Percentiles rank a stretch among this genome's conserved stretches.
phyloP scores from a whole-genome alignment of 1,140 invertebrate species.

The Trichogramma pretiosum region DNA sequence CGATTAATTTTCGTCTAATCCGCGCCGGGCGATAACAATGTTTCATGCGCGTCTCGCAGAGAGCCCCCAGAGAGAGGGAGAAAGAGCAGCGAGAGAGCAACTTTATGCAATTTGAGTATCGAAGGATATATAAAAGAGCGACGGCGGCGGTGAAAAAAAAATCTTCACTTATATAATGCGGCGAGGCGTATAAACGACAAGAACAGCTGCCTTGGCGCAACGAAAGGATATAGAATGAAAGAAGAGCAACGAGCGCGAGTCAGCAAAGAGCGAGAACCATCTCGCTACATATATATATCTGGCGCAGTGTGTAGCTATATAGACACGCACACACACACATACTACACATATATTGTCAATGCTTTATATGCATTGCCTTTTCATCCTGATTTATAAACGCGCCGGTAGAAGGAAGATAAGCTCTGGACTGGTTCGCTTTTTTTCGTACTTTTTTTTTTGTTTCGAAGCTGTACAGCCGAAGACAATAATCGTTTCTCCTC shows the following conservation, averaged over 20 bases:
- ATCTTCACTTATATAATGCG: background rate
- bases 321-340: no score
- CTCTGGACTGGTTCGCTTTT: background rate
- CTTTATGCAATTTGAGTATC: no score
- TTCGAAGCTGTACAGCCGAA: no score
- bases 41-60: background rate
- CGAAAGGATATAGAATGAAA: no score
- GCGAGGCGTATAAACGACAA: background rate
- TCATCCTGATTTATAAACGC: slow-evolving; percentile 2
- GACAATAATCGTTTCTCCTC: slow-evolving; percentile 2
- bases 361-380: background rate
- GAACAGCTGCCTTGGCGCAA: no score
- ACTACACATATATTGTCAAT: slow-evolving; percentile 1
- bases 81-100: background rate
- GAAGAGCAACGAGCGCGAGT: no score
- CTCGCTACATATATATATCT: no score
- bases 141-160: background rate
- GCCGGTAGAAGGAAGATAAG: background rate
- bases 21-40: no score
- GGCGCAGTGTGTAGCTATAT: no score
- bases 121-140: no score
- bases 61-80: background rate
- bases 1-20: no score
- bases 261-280: no score
- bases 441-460: background rate